Conservation (phyloP, 2,888 invertebrate genomes). For the Laothoe populi region DNA sequence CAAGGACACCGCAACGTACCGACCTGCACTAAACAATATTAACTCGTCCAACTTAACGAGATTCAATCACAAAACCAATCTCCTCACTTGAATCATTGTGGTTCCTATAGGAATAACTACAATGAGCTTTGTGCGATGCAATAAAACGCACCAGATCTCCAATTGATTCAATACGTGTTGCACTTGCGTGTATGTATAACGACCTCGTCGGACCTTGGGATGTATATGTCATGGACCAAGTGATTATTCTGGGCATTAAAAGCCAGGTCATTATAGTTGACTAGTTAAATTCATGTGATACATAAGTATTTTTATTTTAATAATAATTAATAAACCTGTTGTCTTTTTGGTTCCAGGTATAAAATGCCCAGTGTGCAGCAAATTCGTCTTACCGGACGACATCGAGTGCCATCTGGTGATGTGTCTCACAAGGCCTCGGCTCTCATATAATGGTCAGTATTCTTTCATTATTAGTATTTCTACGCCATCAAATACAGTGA, state of each 20-base stretch:
- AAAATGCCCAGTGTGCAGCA: conserved; percentile 99
- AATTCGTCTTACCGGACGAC: conserved; percentile 98
- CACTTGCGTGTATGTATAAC: neutral
- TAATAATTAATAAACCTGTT: too few relatives aligned
- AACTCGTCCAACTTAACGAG: neutral
- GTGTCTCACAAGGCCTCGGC: conserved; percentile 99
- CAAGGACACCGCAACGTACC: neutral
- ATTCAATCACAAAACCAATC: conserved; percentile 19
- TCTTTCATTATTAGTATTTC: neutral
- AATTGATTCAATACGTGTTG: neutral
- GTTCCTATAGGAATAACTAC: neutral
- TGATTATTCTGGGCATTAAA: too few relatives aligned
- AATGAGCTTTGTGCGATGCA: neutral
- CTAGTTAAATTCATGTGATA: too few relatives aligned
- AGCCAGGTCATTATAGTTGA: too few relatives aligned
- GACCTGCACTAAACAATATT: neutral
- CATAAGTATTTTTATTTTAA: too few relatives aligned
- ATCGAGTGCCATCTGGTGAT: conserved; percentile 99
- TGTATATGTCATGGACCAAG: neutral
- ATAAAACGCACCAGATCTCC: neutral
- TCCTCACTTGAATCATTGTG: neutral
- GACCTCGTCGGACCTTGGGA: neutral
- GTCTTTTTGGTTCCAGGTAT: conserved; percentile 90
- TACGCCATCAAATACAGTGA: too few relatives aligned
- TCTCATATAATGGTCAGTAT: conserved; percentile 97